Conservation (phyloP, 2,888 invertebrate genomes). For the Tribolium freemani region DNA sequence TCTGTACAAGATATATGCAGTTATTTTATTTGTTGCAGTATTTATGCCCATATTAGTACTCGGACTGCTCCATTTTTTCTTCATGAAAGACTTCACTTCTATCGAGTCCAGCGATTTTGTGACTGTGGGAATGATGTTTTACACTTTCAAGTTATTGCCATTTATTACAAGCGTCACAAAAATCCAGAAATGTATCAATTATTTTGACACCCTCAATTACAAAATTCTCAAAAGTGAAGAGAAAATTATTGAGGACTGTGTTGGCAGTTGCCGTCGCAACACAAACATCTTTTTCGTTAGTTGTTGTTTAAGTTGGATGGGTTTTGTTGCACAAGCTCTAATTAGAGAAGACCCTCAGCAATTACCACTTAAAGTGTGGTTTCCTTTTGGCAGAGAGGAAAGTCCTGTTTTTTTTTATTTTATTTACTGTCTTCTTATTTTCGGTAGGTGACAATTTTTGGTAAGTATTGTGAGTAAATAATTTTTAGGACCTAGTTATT, state of each 20-base stretch:
- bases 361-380: not conserved
- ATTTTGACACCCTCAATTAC: not conserved
- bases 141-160: not conserved
- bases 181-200: conserved; percentile 1
- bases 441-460: not conserved
- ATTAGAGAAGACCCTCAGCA: not conserved
- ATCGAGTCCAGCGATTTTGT: not conserved
- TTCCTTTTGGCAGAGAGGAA: not conserved
- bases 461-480: not conserved
- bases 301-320: not conserved
- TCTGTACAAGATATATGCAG: not conserved
- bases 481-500: not conserved
- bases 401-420: not conserved
- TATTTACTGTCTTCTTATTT: not conserved
- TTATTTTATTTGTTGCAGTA: not conserved
- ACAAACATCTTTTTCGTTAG: not conserved
- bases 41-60: not conserved
- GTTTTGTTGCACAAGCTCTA: not conserved
- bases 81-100: not conserved
- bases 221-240: not conserved
- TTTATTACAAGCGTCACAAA: not conserved
- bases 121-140: not conserved
- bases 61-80: not conserved
- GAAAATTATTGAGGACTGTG: not conserved
- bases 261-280: not conserved